Conservation (phyloP, 2,888 invertebrate genomes). For the Halocaridina rubra region DNA sequence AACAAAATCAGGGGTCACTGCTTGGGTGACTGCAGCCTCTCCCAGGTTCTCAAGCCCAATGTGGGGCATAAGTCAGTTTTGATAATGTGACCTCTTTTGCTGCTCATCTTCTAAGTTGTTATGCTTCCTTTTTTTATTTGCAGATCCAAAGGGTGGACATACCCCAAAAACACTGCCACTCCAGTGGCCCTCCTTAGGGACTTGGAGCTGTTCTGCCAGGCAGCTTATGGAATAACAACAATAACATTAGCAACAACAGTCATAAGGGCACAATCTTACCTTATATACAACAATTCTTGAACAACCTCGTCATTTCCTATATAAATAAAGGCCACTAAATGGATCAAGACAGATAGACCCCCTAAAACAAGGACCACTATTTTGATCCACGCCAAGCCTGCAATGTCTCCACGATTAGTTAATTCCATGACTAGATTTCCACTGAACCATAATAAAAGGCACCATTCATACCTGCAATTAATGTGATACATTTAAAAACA, state of each 20-base stretch:
- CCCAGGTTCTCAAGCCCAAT: too few species aligned
- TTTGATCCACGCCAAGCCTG: conserved; percentile 95
- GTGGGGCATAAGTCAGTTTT: too few species aligned
- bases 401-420: conserved; percentile 97
- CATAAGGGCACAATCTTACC: background rate
- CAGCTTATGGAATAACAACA: too few species aligned
- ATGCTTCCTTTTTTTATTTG: background rate
- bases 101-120: too few species aligned
- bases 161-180: too few species aligned
- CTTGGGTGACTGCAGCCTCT: too few species aligned
- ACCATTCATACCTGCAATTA: conserved; percentile 98
- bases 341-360: conserved; percentile 90
- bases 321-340: conserved; percentile 83
- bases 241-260: background rate
- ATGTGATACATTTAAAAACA: too few species aligned
- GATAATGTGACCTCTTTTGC: background rate
- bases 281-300: conserved; percentile 58
- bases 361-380: conserved; percentile 73
- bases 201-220: too few species aligned
- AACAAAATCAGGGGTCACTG: too few species aligned
- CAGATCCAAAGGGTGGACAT: too few species aligned
- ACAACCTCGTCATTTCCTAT: conserved; percentile 41
- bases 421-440: conserved; percentile 95
- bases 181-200: too few species aligned
- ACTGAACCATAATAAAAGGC: conserved; percentile 92